Evolutionary conservation across 2,113 vertebrate genomes (phyloP).

Genomic region (Amphilophus citrinellus): DNA sequence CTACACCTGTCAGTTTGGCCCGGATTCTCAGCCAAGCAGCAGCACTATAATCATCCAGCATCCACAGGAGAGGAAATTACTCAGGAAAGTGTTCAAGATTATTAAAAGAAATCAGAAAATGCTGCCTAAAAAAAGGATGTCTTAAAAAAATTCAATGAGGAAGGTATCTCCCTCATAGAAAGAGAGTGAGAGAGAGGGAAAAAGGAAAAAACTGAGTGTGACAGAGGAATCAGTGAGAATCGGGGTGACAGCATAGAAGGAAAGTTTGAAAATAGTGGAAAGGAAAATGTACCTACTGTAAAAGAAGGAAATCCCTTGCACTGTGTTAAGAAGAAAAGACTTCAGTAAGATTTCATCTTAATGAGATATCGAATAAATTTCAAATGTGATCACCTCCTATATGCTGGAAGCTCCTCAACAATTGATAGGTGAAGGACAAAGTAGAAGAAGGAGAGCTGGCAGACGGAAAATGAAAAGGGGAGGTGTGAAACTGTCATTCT

Average conservation of each 20-base stretch:
- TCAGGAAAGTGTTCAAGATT: conserved; percentile 21
- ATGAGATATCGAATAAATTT: conserved; percentile 43
- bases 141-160: conserved; percentile 17
- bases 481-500: not conserved
- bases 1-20: conserved; percentile 70
- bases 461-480: not conserved
- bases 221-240: conserved; percentile 4
- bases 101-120: conserved; percentile 7
- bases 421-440: conserved; percentile 28
- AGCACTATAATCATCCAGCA: conserved; percentile 17
- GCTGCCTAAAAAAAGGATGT: not conserved
- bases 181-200: not conserved
- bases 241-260: not conserved
- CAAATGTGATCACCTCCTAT: conserved; percentile 25
- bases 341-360: conserved; percentile 49
- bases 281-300: conserved; percentile 2
- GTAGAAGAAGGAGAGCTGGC: not conserved
- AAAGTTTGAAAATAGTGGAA: not conserved
- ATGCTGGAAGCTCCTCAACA: conserved; percentile 27
- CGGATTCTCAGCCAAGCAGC: conserved; percentile 39
- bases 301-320: conserved; percentile 18
- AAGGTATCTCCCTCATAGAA: not conserved
- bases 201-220: conserved; percentile 10
- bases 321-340: conserved; percentile 42
- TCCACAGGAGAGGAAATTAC: conserved; percentile 38